A percentile compares a stretch with the other conserved stretches of the same genome.
These are phyloP conservation scores for Greenwoodochromis staneri DNA, from an alignment of 2,113 vertebrate genomes.

Conservation along the genomic window DNA sequence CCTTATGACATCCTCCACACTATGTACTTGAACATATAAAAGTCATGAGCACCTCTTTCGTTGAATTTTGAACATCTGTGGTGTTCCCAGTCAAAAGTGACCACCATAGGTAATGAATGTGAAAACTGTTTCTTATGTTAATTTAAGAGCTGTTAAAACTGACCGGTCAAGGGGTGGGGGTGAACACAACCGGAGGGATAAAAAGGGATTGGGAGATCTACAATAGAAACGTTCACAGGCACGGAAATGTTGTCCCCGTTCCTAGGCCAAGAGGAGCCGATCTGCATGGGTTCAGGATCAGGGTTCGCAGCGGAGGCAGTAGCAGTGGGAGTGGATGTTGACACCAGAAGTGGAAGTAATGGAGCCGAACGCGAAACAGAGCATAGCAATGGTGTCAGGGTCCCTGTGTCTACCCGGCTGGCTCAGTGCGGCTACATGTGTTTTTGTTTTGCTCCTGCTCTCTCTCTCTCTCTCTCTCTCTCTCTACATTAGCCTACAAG, in stretches of 20 bases:
- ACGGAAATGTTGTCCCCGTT: background rate
- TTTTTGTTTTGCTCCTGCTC: background rate
- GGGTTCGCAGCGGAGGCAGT: background rate
- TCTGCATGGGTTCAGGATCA: background rate
- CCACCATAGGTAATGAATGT: background rate
- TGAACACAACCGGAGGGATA: background rate
- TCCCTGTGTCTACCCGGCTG: background rate
- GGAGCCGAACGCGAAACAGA: background rate
- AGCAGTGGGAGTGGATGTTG: background rate
- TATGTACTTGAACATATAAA: background rate
- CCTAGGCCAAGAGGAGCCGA: background rate
- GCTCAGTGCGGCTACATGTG: background rate
- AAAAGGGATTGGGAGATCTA: background rate
- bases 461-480: background rate
- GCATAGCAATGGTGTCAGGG: background rate
- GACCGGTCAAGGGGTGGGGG: fast-evolving
- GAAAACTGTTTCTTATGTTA: background rate
- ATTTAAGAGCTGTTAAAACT: background rate
- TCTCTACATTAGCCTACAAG: background rate
- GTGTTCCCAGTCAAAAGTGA: background rate
- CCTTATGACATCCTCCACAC: background rate
- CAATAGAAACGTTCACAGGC: background rate
- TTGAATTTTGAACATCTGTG: background rate
- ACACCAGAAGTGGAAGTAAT: background rate
- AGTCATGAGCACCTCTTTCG: background rate